Evolutionary conservation across 2,797 vertebrate species (phyloP).

Genomic region (Enteromius unitaeniatus): DNA sequence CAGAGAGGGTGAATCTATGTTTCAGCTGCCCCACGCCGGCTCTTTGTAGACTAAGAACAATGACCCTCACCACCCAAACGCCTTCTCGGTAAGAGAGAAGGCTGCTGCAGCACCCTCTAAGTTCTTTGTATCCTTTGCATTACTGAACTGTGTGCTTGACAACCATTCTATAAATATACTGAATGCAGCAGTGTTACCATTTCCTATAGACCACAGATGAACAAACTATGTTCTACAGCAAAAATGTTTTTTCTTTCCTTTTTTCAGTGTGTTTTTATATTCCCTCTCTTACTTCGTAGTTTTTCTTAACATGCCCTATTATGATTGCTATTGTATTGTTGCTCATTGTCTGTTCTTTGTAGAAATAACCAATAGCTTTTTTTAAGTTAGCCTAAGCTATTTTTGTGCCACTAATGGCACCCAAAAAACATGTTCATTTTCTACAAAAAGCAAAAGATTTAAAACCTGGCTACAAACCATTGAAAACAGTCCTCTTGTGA

Average conservation of each 20-base stretch:
- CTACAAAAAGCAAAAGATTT: neutral
- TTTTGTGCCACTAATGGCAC: neutral
- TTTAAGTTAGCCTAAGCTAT: neutral
- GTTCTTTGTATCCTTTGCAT: constrained; percentile 12
- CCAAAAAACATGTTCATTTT: neutral
- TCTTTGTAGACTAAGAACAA: constrained; percentile 17
- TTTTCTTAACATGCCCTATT: neutral
- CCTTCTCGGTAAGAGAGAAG: constrained; percentile 27
- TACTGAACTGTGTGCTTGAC: constrained; percentile 28
- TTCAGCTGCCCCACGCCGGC: constrained; percentile 29
- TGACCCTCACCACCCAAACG: constrained; percentile 10
- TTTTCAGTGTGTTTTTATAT: neutral
- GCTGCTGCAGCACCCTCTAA: neutral
- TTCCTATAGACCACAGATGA: constrained; percentile 2
- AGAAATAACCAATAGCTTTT: neutral
- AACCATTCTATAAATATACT: constrained; percentile 34
- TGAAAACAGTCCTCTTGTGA: neutral
- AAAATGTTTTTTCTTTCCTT: neutral
- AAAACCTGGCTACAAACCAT: neutral
- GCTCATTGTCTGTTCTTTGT: neutral
- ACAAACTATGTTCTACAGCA: neutral
- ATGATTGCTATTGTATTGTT: neutral
- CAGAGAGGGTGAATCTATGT: constrained; percentile 25
- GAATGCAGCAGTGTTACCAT: constrained; percentile 28
- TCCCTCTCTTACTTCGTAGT: neutral